phyloP scores from a whole-genome alignment of 1,140 invertebrate species.

The Ceratoteleas bidentatus region DNA sequence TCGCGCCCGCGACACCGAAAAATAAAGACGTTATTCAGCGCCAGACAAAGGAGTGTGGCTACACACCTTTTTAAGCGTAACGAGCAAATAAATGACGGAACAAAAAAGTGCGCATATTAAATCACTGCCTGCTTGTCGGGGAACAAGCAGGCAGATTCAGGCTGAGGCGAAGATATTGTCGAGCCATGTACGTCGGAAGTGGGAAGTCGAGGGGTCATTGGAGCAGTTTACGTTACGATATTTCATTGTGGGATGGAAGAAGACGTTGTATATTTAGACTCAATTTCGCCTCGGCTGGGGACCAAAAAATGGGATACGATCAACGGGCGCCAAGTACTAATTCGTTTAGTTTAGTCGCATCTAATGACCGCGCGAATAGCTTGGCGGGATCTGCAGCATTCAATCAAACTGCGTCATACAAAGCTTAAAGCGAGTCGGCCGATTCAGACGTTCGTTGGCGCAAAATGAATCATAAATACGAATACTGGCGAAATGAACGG shows the following conservation, averaged over 20 bases:
- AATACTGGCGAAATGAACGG: slow-evolving; percentile 40
- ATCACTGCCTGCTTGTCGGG: neutral
- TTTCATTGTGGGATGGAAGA: too few species aligned
- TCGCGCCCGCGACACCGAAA: slow-evolving; percentile 48
- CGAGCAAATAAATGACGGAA: slow-evolving; percentile 39
- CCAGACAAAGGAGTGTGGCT: slow-evolving; percentile 26
- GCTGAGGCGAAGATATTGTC: too few species aligned
- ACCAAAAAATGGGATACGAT: neutral
- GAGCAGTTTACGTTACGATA: too few species aligned
- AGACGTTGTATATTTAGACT: too few species aligned
- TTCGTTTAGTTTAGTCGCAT: too few species aligned
- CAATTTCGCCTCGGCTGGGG: too few species aligned
- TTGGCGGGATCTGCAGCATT: slow-evolving; percentile 24
- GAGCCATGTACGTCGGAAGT: too few species aligned
- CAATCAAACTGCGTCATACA: slow-evolving; percentile 39
- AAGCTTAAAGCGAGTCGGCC: slow-evolving; percentile 28
- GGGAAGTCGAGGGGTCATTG: too few species aligned
- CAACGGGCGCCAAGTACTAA: too few species aligned
- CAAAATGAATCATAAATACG: slow-evolving; percentile 58
- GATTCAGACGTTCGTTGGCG: slow-evolving; percentile 41
- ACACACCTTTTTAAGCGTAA: slow-evolving; percentile 38
- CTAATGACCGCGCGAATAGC: slow-evolving; percentile 10
- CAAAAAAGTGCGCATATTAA: slow-evolving; percentile 27
- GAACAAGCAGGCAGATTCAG: too few species aligned
- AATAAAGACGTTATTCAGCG: slow-evolving; percentile 50